Percentiles rank a stretch among this genome's conserved stretches.
Evolutionary conservation across 1,140 invertebrate genomes (phyloP).

Genomic region (Geopemphigus sp.): DNA sequence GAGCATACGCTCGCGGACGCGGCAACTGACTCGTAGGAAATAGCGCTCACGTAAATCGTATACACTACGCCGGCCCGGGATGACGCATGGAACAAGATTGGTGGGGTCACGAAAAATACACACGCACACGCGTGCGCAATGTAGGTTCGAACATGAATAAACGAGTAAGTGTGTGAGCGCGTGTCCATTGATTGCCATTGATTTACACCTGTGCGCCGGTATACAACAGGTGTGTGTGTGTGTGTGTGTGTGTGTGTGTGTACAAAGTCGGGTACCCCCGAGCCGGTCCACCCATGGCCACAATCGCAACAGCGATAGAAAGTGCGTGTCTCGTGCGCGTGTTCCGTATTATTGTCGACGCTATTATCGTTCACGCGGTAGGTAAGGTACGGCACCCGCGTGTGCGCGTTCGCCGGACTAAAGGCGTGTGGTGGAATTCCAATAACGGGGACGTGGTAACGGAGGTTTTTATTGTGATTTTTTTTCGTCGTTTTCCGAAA

Average conservation of each 20-base stretch:
- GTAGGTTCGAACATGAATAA: constrained; percentile 38
- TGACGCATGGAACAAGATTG: too few relatives aligned
- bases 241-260: too few relatives aligned
- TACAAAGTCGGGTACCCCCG: too few relatives aligned
- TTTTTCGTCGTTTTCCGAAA: constrained; percentile 40
- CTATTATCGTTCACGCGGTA: background rate
- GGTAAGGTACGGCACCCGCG: background rate
- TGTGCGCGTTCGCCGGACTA: background rate
- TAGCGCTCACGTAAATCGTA: too few relatives aligned
- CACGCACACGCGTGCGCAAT: background rate
- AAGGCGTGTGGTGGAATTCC: constrained; percentile 36
- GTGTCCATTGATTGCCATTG: background rate
- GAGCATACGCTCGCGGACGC: too few relatives aligned
- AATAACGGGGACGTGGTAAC: background rate
- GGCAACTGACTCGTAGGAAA: too few relatives aligned
- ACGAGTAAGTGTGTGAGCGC: background rate
- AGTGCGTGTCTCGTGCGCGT: constrained; percentile 1
- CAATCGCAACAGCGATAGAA: constrained; percentile 14
- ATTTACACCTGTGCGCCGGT: background rate
- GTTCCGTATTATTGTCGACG: constrained; percentile 7
- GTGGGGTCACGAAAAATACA: too few relatives aligned
- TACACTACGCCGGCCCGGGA: too few relatives aligned
- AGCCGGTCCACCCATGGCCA: too few relatives aligned
- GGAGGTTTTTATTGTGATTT: background rate
- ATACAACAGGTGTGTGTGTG: too few relatives aligned